These are phyloP conservation scores for Galleria mellonella DNA, from an alignment of 1,140 invertebrate species.

Conservation along the genomic window DNA sequence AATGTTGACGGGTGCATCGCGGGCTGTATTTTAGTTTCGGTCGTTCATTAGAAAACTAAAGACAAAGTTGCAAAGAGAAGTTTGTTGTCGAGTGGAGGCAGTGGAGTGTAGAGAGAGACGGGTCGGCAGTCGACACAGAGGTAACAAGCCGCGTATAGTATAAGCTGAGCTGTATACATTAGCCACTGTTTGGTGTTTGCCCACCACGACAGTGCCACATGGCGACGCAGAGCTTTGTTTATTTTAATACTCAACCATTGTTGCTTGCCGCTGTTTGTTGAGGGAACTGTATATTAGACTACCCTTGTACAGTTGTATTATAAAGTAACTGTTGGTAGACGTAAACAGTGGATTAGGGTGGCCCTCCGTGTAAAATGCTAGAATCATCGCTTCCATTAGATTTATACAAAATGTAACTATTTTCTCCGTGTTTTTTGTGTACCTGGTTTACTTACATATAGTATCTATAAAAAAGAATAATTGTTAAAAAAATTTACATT, in stretches of 20 bases:
- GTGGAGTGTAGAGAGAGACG: neutral
- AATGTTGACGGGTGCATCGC: no score
- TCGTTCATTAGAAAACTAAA: constrained; percentile 18
- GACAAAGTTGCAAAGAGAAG: constrained; percentile 15
- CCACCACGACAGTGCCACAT: constrained; percentile 49
- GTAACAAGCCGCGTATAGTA: constrained; percentile 6
- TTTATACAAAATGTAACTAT: no score
- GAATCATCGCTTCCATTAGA: no score
- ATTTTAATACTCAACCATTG: constrained; percentile 70
- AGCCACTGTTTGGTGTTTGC: constrained; percentile 50
- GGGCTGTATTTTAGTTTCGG: constrained; percentile 13
- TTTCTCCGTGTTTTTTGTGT: no score
- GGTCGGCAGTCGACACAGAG: neutral
- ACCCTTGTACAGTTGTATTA: constrained; percentile 49
- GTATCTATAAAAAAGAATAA: no score
- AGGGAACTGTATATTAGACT: constrained; percentile 61
- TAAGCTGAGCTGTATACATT: constrained; percentile 55
- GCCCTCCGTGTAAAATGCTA: no score
- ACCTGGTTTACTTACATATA: no score
- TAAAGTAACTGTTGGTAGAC: neutral
- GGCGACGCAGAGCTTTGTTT: constrained; percentile 53
- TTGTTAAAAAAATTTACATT: no score
- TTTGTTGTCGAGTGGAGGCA: constrained; percentile 4
- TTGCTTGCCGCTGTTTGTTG: constrained; percentile 50
- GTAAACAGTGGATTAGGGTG: neutral